phyloP scores from a whole-genome alignment of 2,113 vertebrate species.

The Archocentrus centrarchus region DNA sequence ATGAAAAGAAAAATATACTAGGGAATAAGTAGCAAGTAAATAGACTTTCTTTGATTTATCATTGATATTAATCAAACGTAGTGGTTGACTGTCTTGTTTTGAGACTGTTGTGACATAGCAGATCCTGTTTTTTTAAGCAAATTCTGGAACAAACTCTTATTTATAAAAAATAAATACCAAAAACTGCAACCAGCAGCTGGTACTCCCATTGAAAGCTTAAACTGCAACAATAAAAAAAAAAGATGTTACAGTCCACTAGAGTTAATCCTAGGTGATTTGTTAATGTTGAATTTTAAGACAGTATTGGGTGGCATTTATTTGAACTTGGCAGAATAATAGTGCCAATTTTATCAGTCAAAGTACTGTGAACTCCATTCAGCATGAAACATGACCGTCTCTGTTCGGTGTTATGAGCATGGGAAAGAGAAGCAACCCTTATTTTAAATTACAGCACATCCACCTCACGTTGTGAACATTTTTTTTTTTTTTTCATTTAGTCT shows the following conservation, averaged over 20 bases:
- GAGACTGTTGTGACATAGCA: not conserved
- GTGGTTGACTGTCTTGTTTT: not conserved
- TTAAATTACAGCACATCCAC: constrained; percentile 25
- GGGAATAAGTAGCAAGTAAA: not conserved
- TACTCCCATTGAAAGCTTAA: not conserved
- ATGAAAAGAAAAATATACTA: constrained; percentile 2
- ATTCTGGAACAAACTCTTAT: not conserved
- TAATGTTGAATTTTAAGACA: not conserved
- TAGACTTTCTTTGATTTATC: not conserved
- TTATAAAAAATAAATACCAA: not conserved
- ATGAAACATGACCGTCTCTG: constrained; percentile 14
- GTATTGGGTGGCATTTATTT: not conserved
- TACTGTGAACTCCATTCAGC: not conserved
- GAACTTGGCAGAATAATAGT: not conserved
- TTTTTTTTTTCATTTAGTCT: constrained; percentile 33
- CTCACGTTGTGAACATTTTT: constrained; percentile 33
- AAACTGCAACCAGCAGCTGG: not conserved
- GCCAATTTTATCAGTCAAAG: constrained; percentile 4
- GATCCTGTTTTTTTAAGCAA: not conserved
- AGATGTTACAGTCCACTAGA: not conserved
- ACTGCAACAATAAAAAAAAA: not conserved
- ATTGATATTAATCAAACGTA: not conserved
- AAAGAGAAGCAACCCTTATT: constrained; percentile 18
- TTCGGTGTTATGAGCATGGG: not conserved
- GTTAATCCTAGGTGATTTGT: not conserved